A percentile compares a stretch with the other conserved stretches of the same genome.
Conservation (phyloP, 1,140 invertebrate genomes). For the Drosophila bifasciata region DNA sequence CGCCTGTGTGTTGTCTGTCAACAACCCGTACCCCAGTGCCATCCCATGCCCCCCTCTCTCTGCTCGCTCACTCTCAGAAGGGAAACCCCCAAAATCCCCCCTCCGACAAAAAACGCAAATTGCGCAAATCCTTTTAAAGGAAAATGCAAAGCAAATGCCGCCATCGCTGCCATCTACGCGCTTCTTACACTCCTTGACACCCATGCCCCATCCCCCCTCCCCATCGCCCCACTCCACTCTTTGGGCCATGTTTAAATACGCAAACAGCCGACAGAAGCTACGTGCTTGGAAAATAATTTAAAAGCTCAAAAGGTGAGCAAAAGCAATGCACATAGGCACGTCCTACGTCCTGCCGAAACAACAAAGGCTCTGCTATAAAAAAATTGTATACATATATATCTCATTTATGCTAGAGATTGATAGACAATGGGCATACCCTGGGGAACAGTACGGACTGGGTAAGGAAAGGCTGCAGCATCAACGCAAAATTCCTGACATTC, state of each 20-base stretch:
- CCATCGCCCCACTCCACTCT: not conserved
- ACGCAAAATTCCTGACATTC: too few relatives aligned
- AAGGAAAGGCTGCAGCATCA: too few relatives aligned
- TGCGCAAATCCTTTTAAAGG: constrained; percentile 79
- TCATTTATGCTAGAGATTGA: constrained; percentile 11
- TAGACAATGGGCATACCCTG: constrained; percentile 40
- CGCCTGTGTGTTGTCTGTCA: constrained; percentile 75
- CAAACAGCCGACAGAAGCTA: constrained; percentile 79
- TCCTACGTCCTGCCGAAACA: constrained; percentile 54
- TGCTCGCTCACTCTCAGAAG: too few relatives aligned
- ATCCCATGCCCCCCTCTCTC: constrained; percentile 4
- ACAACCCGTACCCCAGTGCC: constrained; percentile 54
- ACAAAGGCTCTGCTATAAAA: constrained; percentile 21
- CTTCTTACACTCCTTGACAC: constrained; percentile 31
- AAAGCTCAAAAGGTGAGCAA: constrained; percentile 83
- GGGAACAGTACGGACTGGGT: not conserved
- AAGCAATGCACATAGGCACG: constrained; percentile 79
- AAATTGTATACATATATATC: constrained; percentile 29
- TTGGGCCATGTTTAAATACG: constrained; percentile 76
- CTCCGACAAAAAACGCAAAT: constrained; percentile 57
- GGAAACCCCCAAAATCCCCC: constrained; percentile 6
- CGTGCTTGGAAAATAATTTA: constrained; percentile 83
- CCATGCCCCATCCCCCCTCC: not conserved
- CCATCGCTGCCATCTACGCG: constrained; percentile 48
- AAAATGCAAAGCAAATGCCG: constrained; percentile 57